phyloP scores from a whole-genome alignment of 2,888 invertebrate genomes.

The Tetragonisca angustula region DNA sequence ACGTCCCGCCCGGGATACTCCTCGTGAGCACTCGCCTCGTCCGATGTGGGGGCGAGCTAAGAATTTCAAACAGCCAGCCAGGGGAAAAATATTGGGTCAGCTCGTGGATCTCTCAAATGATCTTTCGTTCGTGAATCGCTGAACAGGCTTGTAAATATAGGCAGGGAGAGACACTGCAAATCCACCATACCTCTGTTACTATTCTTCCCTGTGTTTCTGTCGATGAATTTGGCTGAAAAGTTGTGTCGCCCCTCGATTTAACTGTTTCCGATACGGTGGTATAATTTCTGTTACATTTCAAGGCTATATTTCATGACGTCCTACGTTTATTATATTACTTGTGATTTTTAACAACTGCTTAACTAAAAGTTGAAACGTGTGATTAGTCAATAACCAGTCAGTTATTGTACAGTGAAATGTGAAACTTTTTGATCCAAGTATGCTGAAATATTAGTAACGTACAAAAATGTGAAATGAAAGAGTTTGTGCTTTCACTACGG shows the following conservation, averaged over 20 bases:
- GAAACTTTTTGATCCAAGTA: too few relatives aligned
- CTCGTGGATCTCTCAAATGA: constrained; percentile 8
- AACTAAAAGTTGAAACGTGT: too few relatives aligned
- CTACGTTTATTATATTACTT: neutral
- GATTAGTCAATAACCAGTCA: too few relatives aligned
- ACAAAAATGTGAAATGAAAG: too few relatives aligned
- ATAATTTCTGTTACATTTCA: neutral
- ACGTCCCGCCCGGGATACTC: constrained; percentile 51
- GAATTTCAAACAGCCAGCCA: constrained; percentile 29
- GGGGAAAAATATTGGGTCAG: constrained; percentile 22
- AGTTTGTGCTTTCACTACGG: too few relatives aligned
- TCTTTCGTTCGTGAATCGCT: constrained; percentile 22
- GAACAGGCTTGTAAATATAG: neutral
- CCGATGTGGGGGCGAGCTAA: constrained; percentile 31
- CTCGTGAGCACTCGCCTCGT: constrained; percentile 25
- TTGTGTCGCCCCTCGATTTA: neutral
- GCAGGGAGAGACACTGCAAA: neutral
- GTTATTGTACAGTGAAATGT: too few relatives aligned
- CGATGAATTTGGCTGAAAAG: neutral
- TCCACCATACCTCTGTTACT: neutral
- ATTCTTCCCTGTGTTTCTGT: neutral
- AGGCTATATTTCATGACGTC: neutral
- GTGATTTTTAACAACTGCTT: too few relatives aligned
- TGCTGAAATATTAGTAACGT: too few relatives aligned
- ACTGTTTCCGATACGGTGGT: neutral